These are phyloP conservation scores for Ancistrus triradiatus DNA, from an alignment of 2,113 vertebrate genomes.

Conservation along the genomic window DNA sequence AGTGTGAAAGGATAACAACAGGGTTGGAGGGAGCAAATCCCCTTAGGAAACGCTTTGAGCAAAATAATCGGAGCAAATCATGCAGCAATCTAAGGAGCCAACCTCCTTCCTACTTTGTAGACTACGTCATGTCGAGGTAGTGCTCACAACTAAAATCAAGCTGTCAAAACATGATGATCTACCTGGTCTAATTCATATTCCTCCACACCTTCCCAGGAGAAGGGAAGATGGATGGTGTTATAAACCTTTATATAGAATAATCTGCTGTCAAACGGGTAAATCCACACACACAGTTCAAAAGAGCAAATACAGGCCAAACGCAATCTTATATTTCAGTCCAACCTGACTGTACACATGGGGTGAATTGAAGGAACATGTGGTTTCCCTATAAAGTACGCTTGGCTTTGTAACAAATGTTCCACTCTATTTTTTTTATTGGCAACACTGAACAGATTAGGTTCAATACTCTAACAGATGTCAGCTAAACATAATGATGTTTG, in stretches of 20 bases:
- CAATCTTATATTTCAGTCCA: no score
- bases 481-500: no score
- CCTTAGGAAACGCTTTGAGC: background rate
- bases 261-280: no score
- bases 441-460: no score
- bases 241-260: no score
- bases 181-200: background rate
- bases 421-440: background rate
- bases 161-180: background rate
- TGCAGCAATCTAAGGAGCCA: background rate
- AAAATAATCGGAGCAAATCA: background rate
- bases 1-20: background rate
- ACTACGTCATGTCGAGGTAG: background rate
- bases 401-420: background rate
- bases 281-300: no score
- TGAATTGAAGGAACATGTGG: constrained; percentile 22
- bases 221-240: no score
- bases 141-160: background rate
- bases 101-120: background rate
- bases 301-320: no score
- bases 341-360: background rate
- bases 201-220: no score
- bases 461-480: no score
- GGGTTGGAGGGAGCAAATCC: constrained; percentile 6
- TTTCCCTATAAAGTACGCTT: background rate